phyloP scores from a whole-genome alignment of 2,888 invertebrate species.

The Pseudococcus viburni region DNA sequence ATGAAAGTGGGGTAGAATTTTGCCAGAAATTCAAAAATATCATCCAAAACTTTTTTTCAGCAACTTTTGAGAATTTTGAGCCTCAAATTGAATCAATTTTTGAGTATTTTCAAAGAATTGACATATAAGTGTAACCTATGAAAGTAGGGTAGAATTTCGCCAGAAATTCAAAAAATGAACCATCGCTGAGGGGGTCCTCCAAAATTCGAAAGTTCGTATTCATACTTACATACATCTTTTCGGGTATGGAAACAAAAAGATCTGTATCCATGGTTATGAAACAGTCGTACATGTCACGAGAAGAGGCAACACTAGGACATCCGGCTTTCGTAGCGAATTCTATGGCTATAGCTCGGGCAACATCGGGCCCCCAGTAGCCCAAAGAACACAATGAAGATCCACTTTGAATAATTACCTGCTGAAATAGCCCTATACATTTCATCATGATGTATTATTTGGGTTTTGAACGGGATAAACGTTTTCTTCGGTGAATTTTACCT shows the following conservation, averaged over 20 bases:
- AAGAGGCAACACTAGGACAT: conserved; percentile 51
- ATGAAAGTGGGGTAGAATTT: too few species aligned
- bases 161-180: too few species aligned
- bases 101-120: too few species aligned
- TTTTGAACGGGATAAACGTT: not conserved
- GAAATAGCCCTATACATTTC: conserved; percentile 72
- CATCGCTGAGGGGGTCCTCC: too few species aligned
- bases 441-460: too few species aligned
- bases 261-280: conserved; percentile 9
- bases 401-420: conserved; percentile 79
- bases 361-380: conserved; percentile 73
- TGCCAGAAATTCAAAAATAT: too few species aligned
- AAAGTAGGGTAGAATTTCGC: too few species aligned
- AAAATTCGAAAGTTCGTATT: not conserved
- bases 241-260: not conserved
- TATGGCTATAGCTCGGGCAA: conserved; percentile 33
- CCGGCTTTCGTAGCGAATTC: conserved; percentile 49
- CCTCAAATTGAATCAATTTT: too few species aligned
- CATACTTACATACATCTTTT: conserved; percentile 32
- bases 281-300: conserved; percentile 59
- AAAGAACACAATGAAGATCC: conserved; percentile 79
- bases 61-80: too few species aligned
- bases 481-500: conserved; percentile 35
- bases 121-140: too few species aligned
- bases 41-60: too few species aligned